Conservation (phyloP, 1,140 invertebrate genomes). For the Lucilia sericata region DNA sequence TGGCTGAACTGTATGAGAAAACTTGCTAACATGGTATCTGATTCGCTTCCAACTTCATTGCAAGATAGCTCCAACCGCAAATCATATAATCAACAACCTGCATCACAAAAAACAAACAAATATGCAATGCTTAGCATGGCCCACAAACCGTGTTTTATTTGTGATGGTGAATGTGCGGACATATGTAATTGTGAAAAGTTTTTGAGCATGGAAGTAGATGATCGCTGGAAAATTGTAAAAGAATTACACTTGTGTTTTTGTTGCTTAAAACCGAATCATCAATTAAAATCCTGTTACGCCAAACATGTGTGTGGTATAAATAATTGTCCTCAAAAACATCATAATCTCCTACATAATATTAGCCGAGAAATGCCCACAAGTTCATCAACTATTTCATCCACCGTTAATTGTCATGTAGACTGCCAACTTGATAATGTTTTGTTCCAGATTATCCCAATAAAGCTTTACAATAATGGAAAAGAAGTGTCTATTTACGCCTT, state of each 20-base stretch:
- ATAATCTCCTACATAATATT: background rate
- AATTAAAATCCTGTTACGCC: no score
- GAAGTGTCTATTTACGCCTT: slow-evolving; percentile 6
- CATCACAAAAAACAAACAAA: background rate
- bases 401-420: background rate
- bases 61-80: background rate
- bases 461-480: background rate
- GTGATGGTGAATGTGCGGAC: background rate
- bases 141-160: background rate
- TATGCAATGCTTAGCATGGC: background rate
- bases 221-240: slow-evolving; percentile 10
- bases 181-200: background rate
- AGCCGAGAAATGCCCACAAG: background rate
- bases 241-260: background rate
- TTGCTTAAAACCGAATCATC: background rate
- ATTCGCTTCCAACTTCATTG: background rate
- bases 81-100: background rate
- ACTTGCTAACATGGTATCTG: background rate
- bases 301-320: background rate
- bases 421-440: slow-evolving; percentile 18
- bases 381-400: background rate
- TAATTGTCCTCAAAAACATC: background rate
- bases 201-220: background rate
- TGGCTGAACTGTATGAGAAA: background rate
- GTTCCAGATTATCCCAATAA: slow-evolving; percentile 38